Evolutionary conservation across 2,888 invertebrate genomes (phyloP), one percentile per base, ranked within the genome.

Genomic region (Stenchaetothrips biformis): DNA sequence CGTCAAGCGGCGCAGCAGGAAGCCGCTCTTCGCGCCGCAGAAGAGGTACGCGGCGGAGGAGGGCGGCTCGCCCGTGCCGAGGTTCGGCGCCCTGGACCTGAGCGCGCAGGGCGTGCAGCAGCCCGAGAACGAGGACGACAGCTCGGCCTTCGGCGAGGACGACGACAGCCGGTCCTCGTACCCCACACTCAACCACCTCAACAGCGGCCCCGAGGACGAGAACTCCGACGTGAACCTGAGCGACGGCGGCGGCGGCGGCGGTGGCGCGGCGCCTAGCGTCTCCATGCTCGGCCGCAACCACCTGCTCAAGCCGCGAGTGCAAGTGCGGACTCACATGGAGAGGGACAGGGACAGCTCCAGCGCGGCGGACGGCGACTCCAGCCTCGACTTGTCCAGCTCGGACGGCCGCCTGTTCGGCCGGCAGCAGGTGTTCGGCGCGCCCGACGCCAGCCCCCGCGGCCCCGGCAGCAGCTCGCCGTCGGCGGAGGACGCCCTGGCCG

Each of bases 51-150:
- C 67, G 21, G 25, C 7, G 25, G 67, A 74, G 67, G 67, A 74
- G 67, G 67, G 67, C 67, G 67, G 67, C 67, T 74, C 67, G 21
- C 21, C 67, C 21, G 88, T 89, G 83, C 86, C 89, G 83, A 86
- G 89, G 86, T 84, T 89, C 81, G 88, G 89, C 84, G 88, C 89
- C 84, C 89, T 89, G 48, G 89, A 89, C 82, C 87, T 88, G 86
- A 89, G 88, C 85, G 37, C 37, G 37, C 37, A 37, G 37, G 37
- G 37, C 37, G 2, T 37, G 37, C 37, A 87, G 81, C 88, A 88
- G 59, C 81, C 87, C 79, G 88, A 82, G 86, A 88, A 74, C 83
- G 83, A 59, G 89, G 88, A 84, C 89, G 89, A 84, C 87, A 88
- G 82, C 88, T 89, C 6, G 89, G 89, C 83, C 88, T 89, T 83